Evolutionary conservation across 2,797 vertebrate species (phyloP), one percentile per base, ranked within the genome.

Genomic region (Linurgus olivaceus): DNA sequence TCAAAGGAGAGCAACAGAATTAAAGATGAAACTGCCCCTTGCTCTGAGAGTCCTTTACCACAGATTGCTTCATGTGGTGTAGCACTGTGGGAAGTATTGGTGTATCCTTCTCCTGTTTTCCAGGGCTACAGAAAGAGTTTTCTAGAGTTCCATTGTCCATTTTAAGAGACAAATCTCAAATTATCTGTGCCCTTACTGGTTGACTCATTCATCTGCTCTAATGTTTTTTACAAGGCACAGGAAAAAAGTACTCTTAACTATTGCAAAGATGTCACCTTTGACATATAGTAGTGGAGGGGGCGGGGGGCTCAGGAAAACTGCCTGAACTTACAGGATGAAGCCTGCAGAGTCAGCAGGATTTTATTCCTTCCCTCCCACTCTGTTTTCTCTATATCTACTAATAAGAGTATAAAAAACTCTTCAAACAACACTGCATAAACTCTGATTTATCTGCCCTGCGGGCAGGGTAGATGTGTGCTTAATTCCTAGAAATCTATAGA

Each of bases 201-300:
- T 75, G 48, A 35, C 37, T 79, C 44, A 91, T 95, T 86, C 63
- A 59, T 89, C 81, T 91, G 17, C 37, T 25, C 21, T 80, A 85
- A 93, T 61, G 13, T 35, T 80, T 93, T 92, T 91, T 35, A 59
- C 29, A 70, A 93, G 24, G 42, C n/a, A 57, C n/a, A 55, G 48
- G 37, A 76, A 79, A 70, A 72, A 85, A 45, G 6, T 35, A 10
- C 24, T 59, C 29, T 44, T 50, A 87, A 71, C 63, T 93, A 42
- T 63, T 79, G 65, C 63, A 87, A 82, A 89, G 81, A 45, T 77
- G 51, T 74, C 75, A 85, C 81, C 75, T 91, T 83, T 95, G 91
- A 85, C 91, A 85, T 38, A 25, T 16, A 21, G 73, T 33, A 55
- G 62, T 77, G 63, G 50, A 72, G 35, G 28, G 57, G 35, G 23